Evolutionary conservation across 2,888 invertebrate genomes (phyloP), one percentile per base, ranked within the genome.

Genomic region (Galeruca laticollis): DNA sequence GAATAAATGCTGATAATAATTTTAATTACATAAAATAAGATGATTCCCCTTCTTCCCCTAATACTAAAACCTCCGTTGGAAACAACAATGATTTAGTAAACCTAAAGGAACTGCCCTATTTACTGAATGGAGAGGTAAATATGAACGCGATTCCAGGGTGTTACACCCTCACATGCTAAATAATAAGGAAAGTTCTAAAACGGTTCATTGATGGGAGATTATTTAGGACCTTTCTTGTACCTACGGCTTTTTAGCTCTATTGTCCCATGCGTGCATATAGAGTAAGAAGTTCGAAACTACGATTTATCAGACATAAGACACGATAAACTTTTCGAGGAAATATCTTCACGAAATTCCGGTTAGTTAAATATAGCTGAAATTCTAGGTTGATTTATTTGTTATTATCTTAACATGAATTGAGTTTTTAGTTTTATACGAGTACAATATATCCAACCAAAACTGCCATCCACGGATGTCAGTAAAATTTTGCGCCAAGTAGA

Each of bases 121-220:
- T 66, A 66, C 59, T 59, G 51, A 66, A 66, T 37, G 59, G 40
- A 60, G 51, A 66, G 37, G 66, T 59, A 51, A 66, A 60, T 66
- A 59, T 59, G 59, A 51, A 65, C 20, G 59, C 18, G 15, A 10
- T 59, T 57, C 33, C 43, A 51, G 21, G 21, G 35, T 57, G 11
- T 35, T 35, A 57, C 31, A 51, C 51, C 37, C 54, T 63, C 54
- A 37, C 21, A 57, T 35, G 54, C 21, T 51, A 51, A 59, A 59
- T 66, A 59, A 66, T 52, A 35, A 51, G 40, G 51, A 59, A 66
- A 66, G 15, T 66, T 60, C 26, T 59, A 20, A 37, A 51, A 51
- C 40, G 51, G 35, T 51, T 66, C 66, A 60, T 66, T 66, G 43
- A 51, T 59, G 31, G 26, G 20, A 26, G 51, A 66, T 66, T 66